Percentiles rank a stretch among this genome's conserved stretches.
These are phyloP conservation scores for Muschampia plurimacula DNA, from an alignment of 2,888 invertebrate genomes.

Conservation along the genomic window DNA sequence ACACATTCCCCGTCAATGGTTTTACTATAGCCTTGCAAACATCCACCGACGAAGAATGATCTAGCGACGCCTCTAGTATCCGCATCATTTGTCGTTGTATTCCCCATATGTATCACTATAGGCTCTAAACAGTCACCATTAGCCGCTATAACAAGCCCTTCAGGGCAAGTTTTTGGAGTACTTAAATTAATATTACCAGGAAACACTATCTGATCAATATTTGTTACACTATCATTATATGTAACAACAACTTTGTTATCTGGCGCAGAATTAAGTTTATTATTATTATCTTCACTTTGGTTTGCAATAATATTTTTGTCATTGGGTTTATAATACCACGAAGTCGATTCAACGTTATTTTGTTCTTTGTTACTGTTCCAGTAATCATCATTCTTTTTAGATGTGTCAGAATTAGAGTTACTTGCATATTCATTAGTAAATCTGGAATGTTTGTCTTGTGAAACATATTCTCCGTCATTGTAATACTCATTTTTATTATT, in stretches of 20 bases:
- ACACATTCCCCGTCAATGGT: constrained; percentile 35
- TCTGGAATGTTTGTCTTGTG: constrained; percentile 8
- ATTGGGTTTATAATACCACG: background rate
- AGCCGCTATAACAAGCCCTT: constrained; percentile 29
- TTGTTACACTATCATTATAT: constrained; percentile 1
- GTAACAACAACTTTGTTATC: background rate
- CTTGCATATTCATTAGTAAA: background rate
- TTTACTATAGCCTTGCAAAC: constrained; percentile 18
- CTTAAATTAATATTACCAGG: constrained; percentile 27
- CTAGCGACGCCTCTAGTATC: background rate
- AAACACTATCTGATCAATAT: constrained; percentile 29
- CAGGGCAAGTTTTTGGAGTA: constrained; percentile 21
- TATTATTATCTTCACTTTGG: background rate
- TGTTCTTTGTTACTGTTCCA: constrained; percentile 18
- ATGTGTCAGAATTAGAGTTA: background rate
- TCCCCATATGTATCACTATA: constrained; percentile 23
- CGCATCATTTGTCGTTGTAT: background rate
- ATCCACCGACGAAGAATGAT: constrained; percentile 11
- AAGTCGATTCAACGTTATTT: background rate
- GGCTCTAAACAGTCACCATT: constrained; percentile 32
- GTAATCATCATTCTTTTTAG: constrained; percentile 4
- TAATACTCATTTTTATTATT: constrained; percentile 5
- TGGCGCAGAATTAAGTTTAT: background rate
- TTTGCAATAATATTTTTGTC: background rate
- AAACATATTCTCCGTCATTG: background rate